Percentiles rank a stretch among this genome's conserved stretches.
These are phyloP conservation scores for Helobdella robusta DNA, from an alignment of 2,888 invertebrate genomes.

Conservation along the genomic window DNA sequence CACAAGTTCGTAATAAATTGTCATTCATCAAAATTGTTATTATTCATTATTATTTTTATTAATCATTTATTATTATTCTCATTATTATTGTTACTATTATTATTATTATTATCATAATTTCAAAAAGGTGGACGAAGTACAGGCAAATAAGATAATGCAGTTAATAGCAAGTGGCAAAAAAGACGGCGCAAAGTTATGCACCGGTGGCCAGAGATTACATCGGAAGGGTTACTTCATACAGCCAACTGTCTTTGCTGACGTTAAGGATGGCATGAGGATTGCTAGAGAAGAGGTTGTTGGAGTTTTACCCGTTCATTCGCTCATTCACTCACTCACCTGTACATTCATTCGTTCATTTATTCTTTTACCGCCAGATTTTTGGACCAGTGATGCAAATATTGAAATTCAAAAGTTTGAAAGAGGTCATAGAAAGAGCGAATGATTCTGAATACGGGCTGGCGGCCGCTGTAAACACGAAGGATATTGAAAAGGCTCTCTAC, in stretches of 20 bases:
- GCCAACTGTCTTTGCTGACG: constrained; percentile 53
- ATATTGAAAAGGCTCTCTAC: constrained; percentile 70
- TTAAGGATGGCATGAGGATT: constrained; percentile 51
- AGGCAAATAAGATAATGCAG: constrained; percentile 65
- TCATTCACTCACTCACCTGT: no score
- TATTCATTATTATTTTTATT: no score
- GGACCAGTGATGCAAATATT: constrained; percentile 53
- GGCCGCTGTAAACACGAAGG: constrained; percentile 81
- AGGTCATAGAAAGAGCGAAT: constrained; percentile 75
- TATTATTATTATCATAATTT: not conserved
- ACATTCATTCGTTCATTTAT: no score
- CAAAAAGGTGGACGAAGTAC: constrained; percentile 49
- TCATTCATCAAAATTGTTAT: no score
- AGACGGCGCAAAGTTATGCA: constrained; percentile 67
- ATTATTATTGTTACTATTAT: no score
- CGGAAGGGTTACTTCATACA: constrained; percentile 50
- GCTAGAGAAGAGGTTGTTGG: constrained; percentile 52
- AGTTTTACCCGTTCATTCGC: no score
- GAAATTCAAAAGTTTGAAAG: constrained; percentile 50
- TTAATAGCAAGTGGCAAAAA: constrained; percentile 68
- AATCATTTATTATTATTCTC: no score
- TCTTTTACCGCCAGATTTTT: constrained; percentile 47
- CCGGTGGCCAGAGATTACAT: constrained; percentile 58
- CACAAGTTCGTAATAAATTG: no score
- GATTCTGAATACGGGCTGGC: constrained; percentile 82